Percentiles rank a stretch among this genome's conserved stretches.
Evolutionary conservation across 2,113 vertebrate genomes (phyloP).

Genomic region (Lontra canadensis): DNA sequence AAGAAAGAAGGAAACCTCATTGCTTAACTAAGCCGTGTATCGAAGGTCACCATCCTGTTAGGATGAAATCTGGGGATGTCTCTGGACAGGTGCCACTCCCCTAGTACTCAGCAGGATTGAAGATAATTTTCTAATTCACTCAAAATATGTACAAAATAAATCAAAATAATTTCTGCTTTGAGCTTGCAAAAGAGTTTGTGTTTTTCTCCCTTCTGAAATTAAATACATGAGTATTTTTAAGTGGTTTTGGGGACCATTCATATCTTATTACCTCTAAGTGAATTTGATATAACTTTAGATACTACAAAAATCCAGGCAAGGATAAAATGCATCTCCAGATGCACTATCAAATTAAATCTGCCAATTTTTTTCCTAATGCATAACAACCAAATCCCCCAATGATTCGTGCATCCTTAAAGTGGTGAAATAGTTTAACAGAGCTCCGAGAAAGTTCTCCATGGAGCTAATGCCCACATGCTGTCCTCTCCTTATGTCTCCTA

Average conservation of each 20-base stretch:
- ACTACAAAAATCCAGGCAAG: neutral
- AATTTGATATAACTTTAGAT: neutral
- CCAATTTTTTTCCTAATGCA: neutral
- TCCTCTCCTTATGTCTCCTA: neutral
- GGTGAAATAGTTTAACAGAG: neutral
- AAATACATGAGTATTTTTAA: neutral
- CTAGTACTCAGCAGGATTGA: neutral
- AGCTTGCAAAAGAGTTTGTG: neutral
- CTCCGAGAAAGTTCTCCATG: neutral
- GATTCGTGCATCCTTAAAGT: neutral
- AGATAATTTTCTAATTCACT: neutral
- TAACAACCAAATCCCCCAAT: neutral
- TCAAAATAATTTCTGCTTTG: neutral
- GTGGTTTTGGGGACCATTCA: neutral
- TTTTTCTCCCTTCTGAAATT: neutral
- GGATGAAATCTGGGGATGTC: neutral
- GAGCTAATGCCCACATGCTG: accelerated
- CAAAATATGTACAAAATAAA: neutral
- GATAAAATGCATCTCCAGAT: neutral
- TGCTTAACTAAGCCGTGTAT: neutral
- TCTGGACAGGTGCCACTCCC: neutral
- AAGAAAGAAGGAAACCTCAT: neutral
- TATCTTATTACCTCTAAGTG: neutral
- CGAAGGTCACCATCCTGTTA: neutral
- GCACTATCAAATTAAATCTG: neutral